Conservation (phyloP, 2,113 vertebrate species). For the Neogale vison region DNA sequence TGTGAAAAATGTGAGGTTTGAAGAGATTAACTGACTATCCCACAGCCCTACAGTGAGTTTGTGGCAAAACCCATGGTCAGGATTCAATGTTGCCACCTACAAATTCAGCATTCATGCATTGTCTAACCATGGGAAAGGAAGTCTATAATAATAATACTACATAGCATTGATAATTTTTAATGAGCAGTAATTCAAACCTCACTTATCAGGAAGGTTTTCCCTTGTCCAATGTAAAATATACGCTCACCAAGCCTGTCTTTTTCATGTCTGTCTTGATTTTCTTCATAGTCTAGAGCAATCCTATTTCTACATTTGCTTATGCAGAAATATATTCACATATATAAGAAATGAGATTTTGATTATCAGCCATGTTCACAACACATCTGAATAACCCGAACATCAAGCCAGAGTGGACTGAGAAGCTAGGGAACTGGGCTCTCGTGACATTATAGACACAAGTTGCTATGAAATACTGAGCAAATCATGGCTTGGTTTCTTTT, state of each 20-base stretch:
- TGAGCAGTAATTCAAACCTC: not conserved
- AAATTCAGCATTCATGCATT: not conserved
- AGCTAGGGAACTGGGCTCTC: not conserved
- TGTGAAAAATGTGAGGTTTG: not conserved
- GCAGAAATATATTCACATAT: not conserved
- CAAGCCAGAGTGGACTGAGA: not conserved
- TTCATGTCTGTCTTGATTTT: not conserved
- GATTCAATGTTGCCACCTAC: not conserved
- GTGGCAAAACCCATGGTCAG: not conserved
- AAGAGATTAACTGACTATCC: not conserved
- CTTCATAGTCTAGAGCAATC: not conserved
- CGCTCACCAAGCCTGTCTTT: too few relatives aligned
- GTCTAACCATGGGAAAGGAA: not conserved
- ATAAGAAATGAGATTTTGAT: not conserved
- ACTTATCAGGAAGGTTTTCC: not conserved
- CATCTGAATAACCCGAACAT: not conserved
- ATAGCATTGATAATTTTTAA: not conserved
- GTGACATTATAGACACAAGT: not conserved
- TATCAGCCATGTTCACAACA: not conserved
- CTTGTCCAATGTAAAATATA: not conserved
- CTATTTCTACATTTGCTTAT: not conserved
- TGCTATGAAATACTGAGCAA: not conserved
- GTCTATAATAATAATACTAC: not conserved
- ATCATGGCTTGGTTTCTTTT: not conserved
- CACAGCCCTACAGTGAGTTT: not conserved